Percentiles rank a stretch among this genome's conserved stretches.
Evolutionary conservation across 1,140 invertebrate genomes (phyloP).

Genomic region (Drosophila pachea): DNA sequence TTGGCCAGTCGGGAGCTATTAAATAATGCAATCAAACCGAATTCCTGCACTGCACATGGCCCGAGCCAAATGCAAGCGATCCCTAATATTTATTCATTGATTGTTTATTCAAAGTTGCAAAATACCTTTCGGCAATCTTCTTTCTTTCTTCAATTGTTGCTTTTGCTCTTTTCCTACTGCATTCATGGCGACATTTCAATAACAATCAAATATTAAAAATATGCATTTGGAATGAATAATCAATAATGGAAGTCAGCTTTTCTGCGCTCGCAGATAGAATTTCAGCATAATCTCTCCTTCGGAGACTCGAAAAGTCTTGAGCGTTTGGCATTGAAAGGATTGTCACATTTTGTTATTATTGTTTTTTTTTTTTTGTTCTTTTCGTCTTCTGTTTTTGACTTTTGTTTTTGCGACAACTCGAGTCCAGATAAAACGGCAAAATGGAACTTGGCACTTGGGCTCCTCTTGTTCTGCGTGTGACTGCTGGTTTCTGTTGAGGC

Average conservation of each 20-base stretch:
- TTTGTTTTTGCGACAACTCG: conserved; percentile 22
- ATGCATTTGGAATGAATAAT: too few species aligned
- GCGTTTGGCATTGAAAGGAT: conserved; percentile 1
- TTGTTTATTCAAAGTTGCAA: not conserved
- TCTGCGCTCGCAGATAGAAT: not conserved
- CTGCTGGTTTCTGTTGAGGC: conserved; percentile 25
- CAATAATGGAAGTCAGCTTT: not conserved
- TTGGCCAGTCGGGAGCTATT: not conserved
- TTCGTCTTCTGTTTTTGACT: conserved; percentile 3
- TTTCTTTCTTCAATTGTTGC: too few species aligned
- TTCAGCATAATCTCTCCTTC: not conserved
- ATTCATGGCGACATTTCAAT: not conserved
- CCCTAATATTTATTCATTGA: not conserved
- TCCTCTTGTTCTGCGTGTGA: conserved; percentile 7
- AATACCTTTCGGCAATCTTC: not conserved
- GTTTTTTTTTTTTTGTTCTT: too few species aligned
- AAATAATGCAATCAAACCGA: not conserved
- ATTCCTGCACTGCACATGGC: not conserved
- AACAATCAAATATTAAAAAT: not conserved
- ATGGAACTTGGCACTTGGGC: conserved; percentile 31
- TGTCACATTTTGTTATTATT: not conserved
- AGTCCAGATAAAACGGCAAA: conserved; percentile 35
- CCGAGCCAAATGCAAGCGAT: not conserved
- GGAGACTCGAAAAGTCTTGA: conserved; percentile 1
- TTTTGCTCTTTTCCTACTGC: too few species aligned